Base-by-base conservation (phyloP, 2,797 vertebrate genomes). In the Myiothlypis chrysogaster region DNA sequence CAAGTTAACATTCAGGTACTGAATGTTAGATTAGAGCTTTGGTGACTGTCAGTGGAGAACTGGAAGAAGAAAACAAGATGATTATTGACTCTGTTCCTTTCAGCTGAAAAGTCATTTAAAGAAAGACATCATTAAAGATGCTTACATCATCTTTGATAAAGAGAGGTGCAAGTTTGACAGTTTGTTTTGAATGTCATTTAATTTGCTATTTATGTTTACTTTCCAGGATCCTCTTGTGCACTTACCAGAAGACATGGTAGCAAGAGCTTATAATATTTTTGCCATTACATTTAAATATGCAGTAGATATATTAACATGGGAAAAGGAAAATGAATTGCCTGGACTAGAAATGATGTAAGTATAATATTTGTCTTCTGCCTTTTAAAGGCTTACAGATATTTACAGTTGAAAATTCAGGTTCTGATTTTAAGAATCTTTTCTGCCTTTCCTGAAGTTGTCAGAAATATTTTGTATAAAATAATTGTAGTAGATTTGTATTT, bases 291-390 rank as follows among this genome's bases (percentile, higher is more conserved):
- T 99, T 97, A 99, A 98, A 76, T 99, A 99, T n/a, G 98, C 99
- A 28, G 99, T 99, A 77, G 98, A 99, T 94, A 98, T 99, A 98
- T 93, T 99, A 94, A 99, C 99, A 27, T 99, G 99, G 99, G 98
- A 99, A n/a, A 99, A 98, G 90, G 99, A 99, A 96, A 98, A 98
- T 39, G 98, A 99, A 73, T 97, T 99, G 7, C 99, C 97, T 59
- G 99, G 98, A 70, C 97, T 99, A 83, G 98, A 99, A 90, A 98
- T 98, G 8, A 96, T 41, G 99, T 99, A 97, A 97, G 98, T 98
- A 47, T 47, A 60, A 34, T 30, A 22, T n/a, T 49, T 94, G 32
- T 82, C 35, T 78, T 86, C 14, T 52, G 19, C 4, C 39, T 94
- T 83, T 80, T 86, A 32, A 72, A 90, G 27, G 8, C 14, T 93